phyloP scores from a whole-genome alignment of 37 sponge, comb jelly and placozoan species.

The Chondrilla cf. caribensis region DNA sequence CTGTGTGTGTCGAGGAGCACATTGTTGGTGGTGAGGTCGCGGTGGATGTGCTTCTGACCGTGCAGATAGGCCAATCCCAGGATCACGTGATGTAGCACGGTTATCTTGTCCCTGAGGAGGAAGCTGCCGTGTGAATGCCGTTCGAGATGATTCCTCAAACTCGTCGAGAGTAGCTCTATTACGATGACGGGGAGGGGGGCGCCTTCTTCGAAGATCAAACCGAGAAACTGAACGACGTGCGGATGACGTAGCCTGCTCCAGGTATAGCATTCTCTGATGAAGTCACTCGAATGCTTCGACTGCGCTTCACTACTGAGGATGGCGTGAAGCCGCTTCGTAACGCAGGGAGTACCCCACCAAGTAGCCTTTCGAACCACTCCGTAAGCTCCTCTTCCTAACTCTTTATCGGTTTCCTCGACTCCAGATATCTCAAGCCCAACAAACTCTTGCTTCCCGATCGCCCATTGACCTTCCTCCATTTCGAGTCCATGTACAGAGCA shows the following conservation, averaged over 20 bases:
- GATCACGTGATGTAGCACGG: neutral
- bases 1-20: neutral
- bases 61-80: slow-evolving; percentile 25
- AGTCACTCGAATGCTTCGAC: neutral
- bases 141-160: slow-evolving; percentile 2
- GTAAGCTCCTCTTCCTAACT: neutral
- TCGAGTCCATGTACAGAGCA: too few species aligned
- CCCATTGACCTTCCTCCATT: neutral
- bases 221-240: slow-evolving; percentile 7
- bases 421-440: neutral
- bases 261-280: slow-evolving; percentile 8
- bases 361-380: neutral
- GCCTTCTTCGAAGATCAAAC: neutral
- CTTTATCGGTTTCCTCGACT: neutral
- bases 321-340: neutral
- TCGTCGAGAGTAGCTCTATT: neutral
- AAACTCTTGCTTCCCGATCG: neutral
- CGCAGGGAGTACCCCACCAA: neutral
- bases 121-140: neutral
- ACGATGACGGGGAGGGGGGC: slow-evolving; percentile 7
- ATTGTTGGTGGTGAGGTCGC: slow-evolving; percentile 32
- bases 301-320: neutral
- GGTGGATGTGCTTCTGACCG: slow-evolving; percentile 1
- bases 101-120: neutral
- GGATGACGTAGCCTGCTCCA: slow-evolving; percentile 21